Conservation (phyloP, 2,888 invertebrate genomes). For the Himalopsyche kuldschensis region DNA sequence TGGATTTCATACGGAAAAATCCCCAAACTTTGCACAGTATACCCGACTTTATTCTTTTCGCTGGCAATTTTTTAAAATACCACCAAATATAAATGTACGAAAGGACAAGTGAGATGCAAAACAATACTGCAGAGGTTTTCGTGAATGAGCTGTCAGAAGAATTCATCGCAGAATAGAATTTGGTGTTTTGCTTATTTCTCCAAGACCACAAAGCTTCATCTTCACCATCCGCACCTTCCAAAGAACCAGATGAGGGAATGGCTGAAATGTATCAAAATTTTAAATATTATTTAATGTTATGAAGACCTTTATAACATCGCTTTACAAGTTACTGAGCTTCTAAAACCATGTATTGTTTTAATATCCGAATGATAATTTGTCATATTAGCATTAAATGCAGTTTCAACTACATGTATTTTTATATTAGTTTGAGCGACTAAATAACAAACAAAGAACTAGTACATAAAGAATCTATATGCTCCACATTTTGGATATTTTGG, state of each 20-base stretch:
- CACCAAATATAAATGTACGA: constrained; percentile 47
- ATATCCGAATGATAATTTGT: too few species aligned
- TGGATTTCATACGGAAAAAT: background rate
- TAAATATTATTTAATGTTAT: too few species aligned
- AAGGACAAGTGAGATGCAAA: constrained; percentile 45
- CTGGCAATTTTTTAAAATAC: constrained; percentile 50
- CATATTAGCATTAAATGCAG: too few species aligned
- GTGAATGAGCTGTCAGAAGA: constrained; percentile 46
- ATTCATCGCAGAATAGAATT: constrained; percentile 45
- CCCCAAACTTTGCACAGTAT: background rate
- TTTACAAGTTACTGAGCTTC: too few species aligned
- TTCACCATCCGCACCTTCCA: constrained; percentile 55
- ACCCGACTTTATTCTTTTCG: constrained; percentile 47
- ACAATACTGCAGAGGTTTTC: constrained; percentile 46
- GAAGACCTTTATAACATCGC: too few species aligned
- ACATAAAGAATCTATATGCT: too few species aligned
- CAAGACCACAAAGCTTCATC: constrained; percentile 60
- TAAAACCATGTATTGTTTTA: too few species aligned
- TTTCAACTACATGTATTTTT: too few species aligned
- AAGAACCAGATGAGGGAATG: constrained; percentile 22
- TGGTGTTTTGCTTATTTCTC: constrained; percentile 57
- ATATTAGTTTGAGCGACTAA: too few species aligned
- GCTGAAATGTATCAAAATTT: constrained; percentile 19
- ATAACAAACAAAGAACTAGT: too few species aligned
- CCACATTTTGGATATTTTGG: too few species aligned